Base-by-base conservation (phyloP, 2,888 invertebrate genomes). In the Gonocerus acuteangulatus region DNA sequence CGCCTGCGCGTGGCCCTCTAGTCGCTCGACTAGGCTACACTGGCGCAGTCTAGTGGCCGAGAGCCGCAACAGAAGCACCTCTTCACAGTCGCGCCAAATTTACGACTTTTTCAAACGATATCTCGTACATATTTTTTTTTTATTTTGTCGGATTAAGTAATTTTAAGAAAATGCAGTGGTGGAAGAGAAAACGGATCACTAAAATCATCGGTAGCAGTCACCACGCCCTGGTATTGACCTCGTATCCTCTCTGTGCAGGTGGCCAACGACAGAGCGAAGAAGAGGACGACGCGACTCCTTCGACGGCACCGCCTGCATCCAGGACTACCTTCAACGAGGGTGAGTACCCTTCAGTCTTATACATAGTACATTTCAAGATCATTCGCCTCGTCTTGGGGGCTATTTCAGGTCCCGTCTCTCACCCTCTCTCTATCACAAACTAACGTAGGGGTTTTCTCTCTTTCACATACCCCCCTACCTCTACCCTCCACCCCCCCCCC, bases 131-230 rank as follows among this genome's bases (percentile, higher is more conserved):
- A n/a, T n/a, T n/a, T n/a, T n/a, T n/a, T n/a, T n/a, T n/a, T n/a
- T n/a, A n/a, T n/a, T n/a, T n/a, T 2, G 27, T 21, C 19, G 2
- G 7, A 22, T 1, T 21, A 7, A 1, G 2, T 54, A 0, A 44
- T 23, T 22, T 18, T 2, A 9, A 15, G 22, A 42, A 48, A 47
- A 67, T 67, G 67, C 67, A 67, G 67, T 67, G 67, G 67, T 63
- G 66, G 51, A 63, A 63, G 23, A 62, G 66, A 19, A 49, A 54
- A 18, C 61, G 64, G 42, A 62, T 66, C 9, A 44, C 69, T n/a
- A 67, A 67, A 51, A 70, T 71, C 45, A 70, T 71, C 60, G 70
- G 70, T 11, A 70, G 69, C 18, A 69, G 69, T 13, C 67, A 67
- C 45, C 69, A 69, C 61, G 66, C 70, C n/a, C 64, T 71, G 49